Conservation (phyloP, 2,797 vertebrate genomes). For the Phrynocephalus forsythii region DNA sequence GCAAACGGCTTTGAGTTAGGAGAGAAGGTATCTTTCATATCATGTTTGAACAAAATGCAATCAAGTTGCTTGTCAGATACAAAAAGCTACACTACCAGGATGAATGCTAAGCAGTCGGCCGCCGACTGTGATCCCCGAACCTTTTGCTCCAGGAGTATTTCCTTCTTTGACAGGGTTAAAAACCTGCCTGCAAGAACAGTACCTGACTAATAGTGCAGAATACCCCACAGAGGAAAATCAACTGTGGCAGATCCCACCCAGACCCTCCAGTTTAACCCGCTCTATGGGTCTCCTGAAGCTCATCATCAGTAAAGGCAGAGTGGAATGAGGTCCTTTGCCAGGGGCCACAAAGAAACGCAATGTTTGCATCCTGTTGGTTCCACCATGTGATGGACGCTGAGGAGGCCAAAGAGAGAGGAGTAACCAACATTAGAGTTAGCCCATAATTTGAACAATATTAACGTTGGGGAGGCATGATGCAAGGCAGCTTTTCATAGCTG, state of each 20-base stretch:
- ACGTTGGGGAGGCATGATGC: no score
- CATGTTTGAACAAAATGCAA: constrained; percentile 21
- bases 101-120: neutral
- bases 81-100: neutral
- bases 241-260: neutral
- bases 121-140: neutral
- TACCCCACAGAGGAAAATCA: neutral
- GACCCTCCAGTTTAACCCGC: neutral
- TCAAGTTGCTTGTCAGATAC: constrained; percentile 6
- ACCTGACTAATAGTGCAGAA: neutral
- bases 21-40: constrained; percentile 14
- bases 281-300: neutral
- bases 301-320: neutral
- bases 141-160: neutral
- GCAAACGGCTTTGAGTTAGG: constrained; percentile 1
- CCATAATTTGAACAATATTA: no score
- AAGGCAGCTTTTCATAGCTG: no score
- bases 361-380: neutral
- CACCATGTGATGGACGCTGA: neutral
- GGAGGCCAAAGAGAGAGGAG: neutral
- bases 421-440: no score
- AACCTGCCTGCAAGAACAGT: neutral
- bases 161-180: neutral
- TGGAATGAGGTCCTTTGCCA: neutral
- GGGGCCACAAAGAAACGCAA: neutral